Evolutionary conservation across 2,888 invertebrate species (phyloP).

Genomic region (Agrochola lota): DNA sequence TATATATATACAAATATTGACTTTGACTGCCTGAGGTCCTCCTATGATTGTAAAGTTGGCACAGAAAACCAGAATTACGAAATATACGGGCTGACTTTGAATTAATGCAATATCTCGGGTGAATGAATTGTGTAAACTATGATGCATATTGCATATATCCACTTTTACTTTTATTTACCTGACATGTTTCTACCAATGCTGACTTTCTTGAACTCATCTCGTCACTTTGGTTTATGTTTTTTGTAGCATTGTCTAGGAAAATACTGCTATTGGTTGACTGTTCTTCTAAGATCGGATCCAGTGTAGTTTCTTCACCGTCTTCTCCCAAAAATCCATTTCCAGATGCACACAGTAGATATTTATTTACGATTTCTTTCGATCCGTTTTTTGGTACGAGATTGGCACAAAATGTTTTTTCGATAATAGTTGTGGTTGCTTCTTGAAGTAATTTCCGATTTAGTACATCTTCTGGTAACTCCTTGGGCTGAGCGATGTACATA

Average conservation of each 20-base stretch:
- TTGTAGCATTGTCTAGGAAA: neutral
- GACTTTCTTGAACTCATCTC: conserved; percentile 38
- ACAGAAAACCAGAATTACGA: neutral
- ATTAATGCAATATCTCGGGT: neutral
- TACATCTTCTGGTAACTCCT: neutral
- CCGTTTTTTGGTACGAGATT: neutral
- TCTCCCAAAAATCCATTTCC: conserved; percentile 19
- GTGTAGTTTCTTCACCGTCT: conserved; percentile 5
- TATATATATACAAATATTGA: too few relatives aligned
- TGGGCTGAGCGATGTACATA: neutral
- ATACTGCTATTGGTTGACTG: neutral
- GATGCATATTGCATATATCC: neutral
- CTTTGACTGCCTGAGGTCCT: too few relatives aligned
- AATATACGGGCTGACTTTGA: neutral
- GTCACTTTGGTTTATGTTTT: neutral
- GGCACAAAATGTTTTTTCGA: conserved; percentile 22
- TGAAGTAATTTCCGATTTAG: conserved; percentile 23
- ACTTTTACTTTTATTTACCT: conserved; percentile 22
- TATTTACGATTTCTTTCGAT: conserved; percentile 22
- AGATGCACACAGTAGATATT: conserved; percentile 45
- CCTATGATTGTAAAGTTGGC: neutral
- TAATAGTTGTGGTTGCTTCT: conserved; percentile 40
- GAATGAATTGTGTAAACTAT: neutral
- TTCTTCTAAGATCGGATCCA: neutral
- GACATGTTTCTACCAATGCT: conserved; percentile 30